Evolutionary conservation across 1,140 invertebrate species (phyloP).

Genomic region (Melipona quadrifasciata): DNA sequence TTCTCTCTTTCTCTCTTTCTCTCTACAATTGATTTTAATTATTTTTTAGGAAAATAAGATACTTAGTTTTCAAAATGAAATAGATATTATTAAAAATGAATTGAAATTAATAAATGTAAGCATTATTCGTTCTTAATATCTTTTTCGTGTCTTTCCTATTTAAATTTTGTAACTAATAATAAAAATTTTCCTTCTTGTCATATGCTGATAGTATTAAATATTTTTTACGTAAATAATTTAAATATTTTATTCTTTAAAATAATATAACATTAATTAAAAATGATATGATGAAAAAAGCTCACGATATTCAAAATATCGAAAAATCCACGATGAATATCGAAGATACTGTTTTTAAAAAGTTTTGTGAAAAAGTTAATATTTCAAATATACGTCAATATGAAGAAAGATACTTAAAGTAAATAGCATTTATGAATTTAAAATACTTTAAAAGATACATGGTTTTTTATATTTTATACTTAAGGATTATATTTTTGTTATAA

Average conservation of each 20-base stretch:
- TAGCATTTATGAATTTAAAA: neutral
- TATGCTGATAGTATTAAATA: neutral
- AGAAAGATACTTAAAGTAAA: slow-evolving; percentile 90
- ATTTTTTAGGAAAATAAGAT: slow-evolving; percentile 88
- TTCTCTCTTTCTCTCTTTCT: too few relatives aligned
- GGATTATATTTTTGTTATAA: slow-evolving; percentile 6
- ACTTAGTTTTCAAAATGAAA: slow-evolving; percentile 83
- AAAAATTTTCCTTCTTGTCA: neutral
- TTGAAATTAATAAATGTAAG: slow-evolving; percentile 15
- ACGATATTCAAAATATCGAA: slow-evolving; percentile 88
- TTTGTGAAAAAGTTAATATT: slow-evolving; percentile 94
- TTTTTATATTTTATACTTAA: slow-evolving; percentile 4
- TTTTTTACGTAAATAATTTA: neutral
- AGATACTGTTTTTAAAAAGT: slow-evolving; percentile 94
- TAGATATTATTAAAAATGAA: neutral
- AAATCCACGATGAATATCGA: slow-evolving; percentile 82
- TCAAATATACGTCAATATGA: slow-evolving; percentile 98
- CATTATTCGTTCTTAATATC: neutral
- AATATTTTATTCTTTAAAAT: slow-evolving; percentile 2
- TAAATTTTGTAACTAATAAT: neutral
- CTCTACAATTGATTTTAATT: neutral
- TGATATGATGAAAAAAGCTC: slow-evolving; percentile 87
- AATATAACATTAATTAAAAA: slow-evolving; percentile 79
- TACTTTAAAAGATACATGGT: neutral
- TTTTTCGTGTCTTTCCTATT: neutral